These are phyloP conservation scores for Gallirallus australis DNA, from an alignment of 2,797 vertebrate genomes.

Conservation along the genomic window DNA sequence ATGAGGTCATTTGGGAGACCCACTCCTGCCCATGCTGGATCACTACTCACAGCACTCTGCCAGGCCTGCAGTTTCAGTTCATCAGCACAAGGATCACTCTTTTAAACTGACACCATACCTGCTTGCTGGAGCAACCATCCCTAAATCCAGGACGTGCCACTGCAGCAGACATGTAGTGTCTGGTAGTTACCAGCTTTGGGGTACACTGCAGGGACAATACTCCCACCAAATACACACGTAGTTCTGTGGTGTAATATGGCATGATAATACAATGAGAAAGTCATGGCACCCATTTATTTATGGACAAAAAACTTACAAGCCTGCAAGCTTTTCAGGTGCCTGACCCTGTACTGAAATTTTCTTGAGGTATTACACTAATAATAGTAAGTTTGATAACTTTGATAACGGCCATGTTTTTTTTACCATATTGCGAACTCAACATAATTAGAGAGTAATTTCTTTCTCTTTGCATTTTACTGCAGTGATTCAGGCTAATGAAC, in stretches of 20 bases:
- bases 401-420: not conserved
- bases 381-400: not conserved
- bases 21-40: not conserved
- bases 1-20: fast-evolving
- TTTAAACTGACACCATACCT: no score
- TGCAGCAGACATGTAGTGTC: not conserved
- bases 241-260: fast-evolving
- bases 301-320: not conserved
- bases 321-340: not conserved
- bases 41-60: fast-evolving
- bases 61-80: not conserved
- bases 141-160: not conserved
- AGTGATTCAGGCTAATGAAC: not conserved
- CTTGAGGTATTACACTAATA: not conserved
- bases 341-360: not conserved
- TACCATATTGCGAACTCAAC: not conserved
- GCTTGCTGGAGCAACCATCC: fast-evolving
- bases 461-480: not conserved
- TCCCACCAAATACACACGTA: not conserved
- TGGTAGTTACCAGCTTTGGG: not conserved
- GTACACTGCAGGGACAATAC: fast-evolving
- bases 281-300: not conserved
- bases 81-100: not conserved
- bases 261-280: not conserved
- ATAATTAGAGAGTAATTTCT: not conserved